A percentile compares a stretch with the other conserved stretches of the same genome.
Evolutionary conservation across 1,140 invertebrate genomes (phyloP).

Genomic region (Drosophila erecta): DNA sequence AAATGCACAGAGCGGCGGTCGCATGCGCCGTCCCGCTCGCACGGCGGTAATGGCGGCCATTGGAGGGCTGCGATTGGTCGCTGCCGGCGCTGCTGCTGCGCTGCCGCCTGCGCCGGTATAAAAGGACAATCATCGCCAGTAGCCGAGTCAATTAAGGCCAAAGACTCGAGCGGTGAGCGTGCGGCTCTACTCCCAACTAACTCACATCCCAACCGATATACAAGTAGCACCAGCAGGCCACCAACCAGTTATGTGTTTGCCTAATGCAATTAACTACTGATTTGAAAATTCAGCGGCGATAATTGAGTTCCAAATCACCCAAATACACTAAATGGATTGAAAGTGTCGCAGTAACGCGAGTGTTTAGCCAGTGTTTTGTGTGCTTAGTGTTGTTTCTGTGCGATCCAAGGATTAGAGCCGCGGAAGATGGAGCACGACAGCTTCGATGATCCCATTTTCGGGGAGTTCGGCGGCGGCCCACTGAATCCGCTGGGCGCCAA

Average conservation of each 20-base stretch:
- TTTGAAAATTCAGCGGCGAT: slow-evolving; percentile 27
- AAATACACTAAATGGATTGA: slow-evolving; percentile 68
- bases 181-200: neutral
- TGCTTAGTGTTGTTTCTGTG: slow-evolving; percentile 8
- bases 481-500: slow-evolving; percentile 83
- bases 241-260: slow-evolving; percentile 32
- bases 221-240: slow-evolving; percentile 10
- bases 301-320: slow-evolving; percentile 61
- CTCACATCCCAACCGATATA: slow-evolving; percentile 2
- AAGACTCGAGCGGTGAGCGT: slow-evolving; percentile 64
- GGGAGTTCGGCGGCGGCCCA: slow-evolving; percentile 87
- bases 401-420: neutral
- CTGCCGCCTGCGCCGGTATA: slow-evolving; percentile 75
- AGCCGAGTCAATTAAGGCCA: slow-evolving; percentile 83
- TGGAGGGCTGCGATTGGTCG: slow-evolving; percentile 73
- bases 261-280: slow-evolving; percentile 76
- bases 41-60: slow-evolving; percentile 47
- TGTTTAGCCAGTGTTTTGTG: slow-evolving; percentile 22
- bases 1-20: slow-evolving; percentile 11
- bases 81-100: slow-evolving; percentile 41
- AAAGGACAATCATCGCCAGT: slow-evolving; percentile 84
- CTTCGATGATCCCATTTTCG: slow-evolving; percentile 91
- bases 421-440: slow-evolving; percentile 88
- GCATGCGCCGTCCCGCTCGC: slow-evolving; percentile 24
- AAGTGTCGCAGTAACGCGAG: slow-evolving; percentile 2